Evolutionary conservation across 2,888 invertebrate genomes (phyloP).

Genomic region (Caenorhabditis wallacei): DNA sequence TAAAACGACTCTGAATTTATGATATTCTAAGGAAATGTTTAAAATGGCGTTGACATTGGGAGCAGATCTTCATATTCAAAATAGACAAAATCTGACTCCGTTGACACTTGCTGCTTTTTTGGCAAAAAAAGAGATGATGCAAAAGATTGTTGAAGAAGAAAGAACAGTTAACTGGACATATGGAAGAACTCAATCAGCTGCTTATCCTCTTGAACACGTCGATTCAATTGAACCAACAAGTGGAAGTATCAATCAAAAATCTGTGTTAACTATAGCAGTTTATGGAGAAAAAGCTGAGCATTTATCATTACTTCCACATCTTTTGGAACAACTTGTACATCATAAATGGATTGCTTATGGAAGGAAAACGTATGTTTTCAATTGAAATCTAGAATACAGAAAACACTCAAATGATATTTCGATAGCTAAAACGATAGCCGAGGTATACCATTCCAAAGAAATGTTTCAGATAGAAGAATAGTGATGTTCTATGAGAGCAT

Average conservation of each 20-base stretch:
- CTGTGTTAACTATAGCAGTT: slow-evolving; percentile 95
- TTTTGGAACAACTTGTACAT: slow-evolving; percentile 84
- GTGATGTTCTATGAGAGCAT: too few species aligned
- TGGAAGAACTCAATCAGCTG: slow-evolving; percentile 94
- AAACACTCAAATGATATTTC: not conserved
- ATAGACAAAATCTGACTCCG: slow-evolving; percentile 92
- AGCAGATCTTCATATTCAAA: slow-evolving; percentile 90
- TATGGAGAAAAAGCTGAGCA: slow-evolving; percentile 84
- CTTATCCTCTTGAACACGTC: slow-evolving; percentile 92
- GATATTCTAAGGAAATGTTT: slow-evolving; percentile 87
- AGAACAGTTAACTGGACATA: slow-evolving; percentile 98
- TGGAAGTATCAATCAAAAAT: slow-evolving; percentile 94
- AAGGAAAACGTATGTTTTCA: slow-evolving; percentile 70
- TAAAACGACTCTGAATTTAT: not conserved
- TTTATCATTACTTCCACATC: slow-evolving; percentile 74
- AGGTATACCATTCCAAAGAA: too few species aligned
- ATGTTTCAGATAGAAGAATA: too few species aligned
- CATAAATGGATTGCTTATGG: slow-evolving; percentile 97
- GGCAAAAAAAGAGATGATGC: slow-evolving; percentile 88
- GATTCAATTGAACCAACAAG: slow-evolving; percentile 95
- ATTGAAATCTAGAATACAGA: not conserved
- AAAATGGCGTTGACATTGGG: slow-evolving; percentile 96
- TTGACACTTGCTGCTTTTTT: slow-evolving; percentile 88
- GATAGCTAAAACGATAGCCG: too few species aligned
- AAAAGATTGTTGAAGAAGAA: slow-evolving; percentile 96